phyloP scores from a whole-genome alignment of 1,140 invertebrate species.

The Polypedilum vanderplanki region DNA sequence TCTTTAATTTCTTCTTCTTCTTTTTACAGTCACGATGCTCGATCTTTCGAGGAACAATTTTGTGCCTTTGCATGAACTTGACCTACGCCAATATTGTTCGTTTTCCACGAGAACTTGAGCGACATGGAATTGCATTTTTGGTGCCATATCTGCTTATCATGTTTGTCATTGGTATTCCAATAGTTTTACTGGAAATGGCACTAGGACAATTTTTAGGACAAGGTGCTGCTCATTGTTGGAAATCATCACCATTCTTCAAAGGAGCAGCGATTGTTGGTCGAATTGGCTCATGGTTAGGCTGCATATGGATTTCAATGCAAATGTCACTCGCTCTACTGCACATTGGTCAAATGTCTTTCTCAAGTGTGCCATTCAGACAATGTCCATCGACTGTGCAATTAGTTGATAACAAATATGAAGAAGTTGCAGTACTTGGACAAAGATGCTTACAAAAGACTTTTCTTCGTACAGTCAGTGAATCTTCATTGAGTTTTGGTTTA shows the following conservation, averaged over 20 bases:
- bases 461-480: conserved; percentile 41
- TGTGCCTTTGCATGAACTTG: conserved; percentile 43
- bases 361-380: conserved; percentile 39
- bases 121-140: conserved; percentile 41
- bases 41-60: conserved; percentile 42
- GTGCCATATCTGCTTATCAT: conserved; percentile 42
- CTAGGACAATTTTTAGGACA: conserved; percentile 43
- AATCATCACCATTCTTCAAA: conserved; percentile 43
- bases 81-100: conserved; percentile 43
- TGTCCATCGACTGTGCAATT: conserved; percentile 38
- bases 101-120: conserved; percentile 43
- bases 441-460: conserved; percentile 36
- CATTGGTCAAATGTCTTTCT: conserved; percentile 40
- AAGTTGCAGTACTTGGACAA: not conserved
- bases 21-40: conserved; percentile 42
- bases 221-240: conserved; percentile 43
- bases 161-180: conserved; percentile 43
- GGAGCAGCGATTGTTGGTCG: conserved; percentile 43
- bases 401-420: not conserved
- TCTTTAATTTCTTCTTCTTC: conserved; percentile 20
- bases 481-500: conserved; percentile 41
- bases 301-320: conserved; percentile 43
- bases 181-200: conserved; percentile 42
- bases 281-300: conserved; percentile 42
- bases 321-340: conserved; percentile 41